Evolutionary conservation across 1,140 invertebrate species (phyloP).

Genomic region (Cataglyphis hispanica): DNA sequence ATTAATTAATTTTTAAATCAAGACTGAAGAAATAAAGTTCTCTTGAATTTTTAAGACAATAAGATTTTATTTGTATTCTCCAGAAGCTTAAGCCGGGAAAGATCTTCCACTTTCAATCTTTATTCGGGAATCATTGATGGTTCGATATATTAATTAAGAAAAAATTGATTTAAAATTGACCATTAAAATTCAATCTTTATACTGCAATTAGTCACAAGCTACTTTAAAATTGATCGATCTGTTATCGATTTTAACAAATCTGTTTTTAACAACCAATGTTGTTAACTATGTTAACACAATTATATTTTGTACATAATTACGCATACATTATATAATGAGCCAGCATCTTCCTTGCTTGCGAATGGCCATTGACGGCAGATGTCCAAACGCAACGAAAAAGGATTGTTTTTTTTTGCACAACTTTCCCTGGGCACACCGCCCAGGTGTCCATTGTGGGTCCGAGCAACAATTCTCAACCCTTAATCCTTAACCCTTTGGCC

Average conservation of each 20-base stretch:
- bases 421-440: slow-evolving; percentile 70
- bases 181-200: neutral
- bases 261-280: too few species aligned
- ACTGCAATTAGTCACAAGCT: neutral
- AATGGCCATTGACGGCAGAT: slow-evolving; percentile 72
- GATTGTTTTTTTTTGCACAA: slow-evolving; percentile 70
- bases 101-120: neutral
- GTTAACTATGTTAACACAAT: too few species aligned
- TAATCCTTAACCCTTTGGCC: slow-evolving; percentile 82
- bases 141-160: neutral
- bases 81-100: neutral
- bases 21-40: neutral
- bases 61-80: neutral
- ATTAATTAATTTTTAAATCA: slow-evolving; percentile 23
- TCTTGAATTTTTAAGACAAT: neutral
- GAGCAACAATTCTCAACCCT: slow-evolving; percentile 77
- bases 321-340: slow-evolving; percentile 20
- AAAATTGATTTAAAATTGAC: neutral
- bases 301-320: neutral
- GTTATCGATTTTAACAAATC: neutral
- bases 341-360: slow-evolving; percentile 20
- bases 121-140: neutral
- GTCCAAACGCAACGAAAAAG: slow-evolving; percentile 74
- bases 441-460: slow-evolving; percentile 82
- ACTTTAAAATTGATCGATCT: neutral